Conservation (phyloP, 2,888 invertebrate species). For the Lasioglossum vierecki region DNA sequence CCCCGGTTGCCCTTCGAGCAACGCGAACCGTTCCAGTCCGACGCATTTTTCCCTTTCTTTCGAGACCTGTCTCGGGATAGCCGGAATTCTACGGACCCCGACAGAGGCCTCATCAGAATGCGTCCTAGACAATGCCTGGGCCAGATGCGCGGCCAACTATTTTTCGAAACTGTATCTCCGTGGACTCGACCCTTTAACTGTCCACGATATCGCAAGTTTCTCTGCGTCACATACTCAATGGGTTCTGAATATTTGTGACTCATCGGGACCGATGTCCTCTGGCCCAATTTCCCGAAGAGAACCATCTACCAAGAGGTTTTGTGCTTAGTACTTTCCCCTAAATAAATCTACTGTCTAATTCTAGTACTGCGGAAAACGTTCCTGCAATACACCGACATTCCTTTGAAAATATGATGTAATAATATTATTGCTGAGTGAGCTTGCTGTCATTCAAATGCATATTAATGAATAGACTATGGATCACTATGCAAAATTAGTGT, state of each 20-base stretch:
- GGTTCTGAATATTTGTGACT: not conserved
- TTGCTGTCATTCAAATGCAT: no score
- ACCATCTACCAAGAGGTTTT: no score
- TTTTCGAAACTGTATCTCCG: not conserved
- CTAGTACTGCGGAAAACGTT: no score
- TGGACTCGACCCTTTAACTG: not conserved
- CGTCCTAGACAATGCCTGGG: not conserved
- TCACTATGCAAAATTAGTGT: no score
- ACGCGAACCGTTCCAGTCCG: not conserved
- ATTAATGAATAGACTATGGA: no score
- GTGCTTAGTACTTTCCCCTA: no score
- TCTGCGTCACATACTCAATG: not conserved
- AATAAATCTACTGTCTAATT: no score
- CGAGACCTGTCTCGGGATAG: not conserved
- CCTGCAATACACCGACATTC: not conserved
- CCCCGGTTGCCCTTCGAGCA: slow-evolving; percentile 14
- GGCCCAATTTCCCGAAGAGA: no score
- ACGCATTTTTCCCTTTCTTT: slow-evolving; percentile 5
- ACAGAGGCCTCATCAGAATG: not conserved
- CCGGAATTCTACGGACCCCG: not conserved
- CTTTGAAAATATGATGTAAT: not conserved
- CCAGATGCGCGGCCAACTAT: not conserved
- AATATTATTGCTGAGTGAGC: no score
- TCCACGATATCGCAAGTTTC: not conserved
- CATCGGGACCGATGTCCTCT: not conserved